Percentiles rank a stretch among this genome's conserved stretches.
Conservation (phyloP, 2,113 vertebrate species). For the Desmodus rotundus region DNA sequence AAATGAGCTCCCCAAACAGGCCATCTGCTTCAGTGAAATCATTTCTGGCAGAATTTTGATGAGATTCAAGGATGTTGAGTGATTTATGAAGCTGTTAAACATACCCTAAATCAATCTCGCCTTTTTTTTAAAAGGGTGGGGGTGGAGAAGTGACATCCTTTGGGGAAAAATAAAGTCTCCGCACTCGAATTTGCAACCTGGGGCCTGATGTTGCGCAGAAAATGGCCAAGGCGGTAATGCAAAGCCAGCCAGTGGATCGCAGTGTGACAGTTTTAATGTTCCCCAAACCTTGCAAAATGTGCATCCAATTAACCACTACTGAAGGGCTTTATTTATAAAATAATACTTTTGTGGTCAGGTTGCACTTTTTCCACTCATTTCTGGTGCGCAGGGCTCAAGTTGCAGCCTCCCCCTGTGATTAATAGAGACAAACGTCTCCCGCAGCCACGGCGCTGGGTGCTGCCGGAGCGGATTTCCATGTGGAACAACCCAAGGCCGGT, state of each 20-base stretch:
- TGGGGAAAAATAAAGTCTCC: slow-evolving; percentile 58
- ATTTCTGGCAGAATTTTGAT: slow-evolving; percentile 71
- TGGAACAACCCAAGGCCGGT: neutral
- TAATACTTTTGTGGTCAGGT: slow-evolving; percentile 79
- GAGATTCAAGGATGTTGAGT: slow-evolving; percentile 71
- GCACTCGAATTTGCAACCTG: slow-evolving; percentile 66
- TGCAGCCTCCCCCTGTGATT: slow-evolving; percentile 71
- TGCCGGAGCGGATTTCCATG: neutral
- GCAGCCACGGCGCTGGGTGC: neutral
- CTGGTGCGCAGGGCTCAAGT: slow-evolving; percentile 67
- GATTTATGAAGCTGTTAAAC: slow-evolving; percentile 79
- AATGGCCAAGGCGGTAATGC: slow-evolving; percentile 68
- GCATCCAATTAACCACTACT: slow-evolving; percentile 81
- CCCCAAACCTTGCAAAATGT: slow-evolving; percentile 80
- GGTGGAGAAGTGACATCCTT: slow-evolving; percentile 41
- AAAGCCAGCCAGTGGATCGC: slow-evolving; percentile 69
- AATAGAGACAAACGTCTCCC: slow-evolving; percentile 60
- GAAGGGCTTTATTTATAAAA: slow-evolving; percentile 82
- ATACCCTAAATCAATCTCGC: slow-evolving; percentile 78
- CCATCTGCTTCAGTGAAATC: slow-evolving; percentile 67
- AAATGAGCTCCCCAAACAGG: slow-evolving; percentile 56
- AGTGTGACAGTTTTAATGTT: slow-evolving; percentile 77
- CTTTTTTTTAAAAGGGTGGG: neutral
- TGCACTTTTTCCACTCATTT: slow-evolving; percentile 78
- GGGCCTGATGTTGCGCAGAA: slow-evolving; percentile 68